Evolutionary conservation across 2,888 invertebrate species (phyloP).

Genomic region (Hyalella azteca): DNA sequence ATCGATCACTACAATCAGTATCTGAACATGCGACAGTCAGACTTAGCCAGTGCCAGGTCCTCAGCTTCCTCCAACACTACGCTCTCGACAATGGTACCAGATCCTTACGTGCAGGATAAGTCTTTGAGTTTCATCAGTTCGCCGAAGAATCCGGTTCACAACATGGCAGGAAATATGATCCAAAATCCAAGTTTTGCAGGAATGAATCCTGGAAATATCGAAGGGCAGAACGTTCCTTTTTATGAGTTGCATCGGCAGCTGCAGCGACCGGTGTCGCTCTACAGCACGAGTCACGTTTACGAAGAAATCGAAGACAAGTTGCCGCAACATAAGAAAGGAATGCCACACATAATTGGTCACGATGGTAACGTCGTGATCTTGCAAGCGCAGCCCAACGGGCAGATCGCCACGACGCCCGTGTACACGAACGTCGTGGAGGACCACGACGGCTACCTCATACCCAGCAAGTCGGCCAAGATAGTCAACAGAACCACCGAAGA

Average conservation of each 20-base stretch:
- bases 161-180: neutral
- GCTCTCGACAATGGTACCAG: conserved; percentile 48
- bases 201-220: neutral
- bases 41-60: conserved; percentile 49
- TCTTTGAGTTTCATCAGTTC: conserved; percentile 46
- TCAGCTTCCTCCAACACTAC: conserved; percentile 56
- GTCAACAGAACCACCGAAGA: conserved; percentile 9
- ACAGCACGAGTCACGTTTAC: conserved; percentile 52
- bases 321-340: conserved; percentile 1
- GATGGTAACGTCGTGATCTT: conserved; percentile 27
- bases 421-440: conserved; percentile 52
- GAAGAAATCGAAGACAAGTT: conserved; percentile 58
- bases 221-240: neutral
- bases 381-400: conserved; percentile 35
- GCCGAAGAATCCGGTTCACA: conserved; percentile 40
- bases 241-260: conserved; percentile 29
- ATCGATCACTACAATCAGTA: conserved; percentile 50
- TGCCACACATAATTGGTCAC: neutral
- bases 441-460: conserved; percentile 54
- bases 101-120: conserved; percentile 35
- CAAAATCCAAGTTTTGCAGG: neutral
- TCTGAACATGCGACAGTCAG: conserved; percentile 49
- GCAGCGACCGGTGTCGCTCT: conserved; percentile 38
- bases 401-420: conserved; percentile 43
- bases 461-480: conserved; percentile 38